Evolutionary conservation across 2,797 vertebrate genomes (phyloP).

Genomic region (Distichodus sexfasciatus): DNA sequence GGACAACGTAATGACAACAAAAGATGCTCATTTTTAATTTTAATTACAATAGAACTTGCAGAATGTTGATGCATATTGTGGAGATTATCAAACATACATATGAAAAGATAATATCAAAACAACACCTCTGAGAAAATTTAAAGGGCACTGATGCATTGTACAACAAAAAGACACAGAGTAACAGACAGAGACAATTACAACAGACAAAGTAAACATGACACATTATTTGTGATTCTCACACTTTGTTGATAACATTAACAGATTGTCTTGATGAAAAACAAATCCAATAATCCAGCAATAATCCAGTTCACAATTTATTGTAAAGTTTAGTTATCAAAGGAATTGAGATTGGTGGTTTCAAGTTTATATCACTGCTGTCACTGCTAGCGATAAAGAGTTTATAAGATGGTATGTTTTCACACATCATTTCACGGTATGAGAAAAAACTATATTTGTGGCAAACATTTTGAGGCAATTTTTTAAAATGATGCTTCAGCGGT

Average conservation of each 20-base stretch:
- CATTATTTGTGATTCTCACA: not conserved
- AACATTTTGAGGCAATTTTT: slow-evolving; percentile 6
- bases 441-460: not conserved
- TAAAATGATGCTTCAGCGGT: too few species aligned
- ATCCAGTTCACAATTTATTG: slow-evolving; percentile 13
- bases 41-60: slow-evolving; percentile 29
- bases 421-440: not conserved
- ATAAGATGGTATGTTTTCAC: not conserved
- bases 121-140: slow-evolving; percentile 37
- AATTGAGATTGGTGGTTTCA: slow-evolving; percentile 1
- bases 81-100: slow-evolving; percentile 68
- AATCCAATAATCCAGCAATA: slow-evolving; percentile 4
- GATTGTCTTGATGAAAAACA: not conserved
- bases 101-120: slow-evolving; percentile 34
- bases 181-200: not conserved
- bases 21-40: not conserved
- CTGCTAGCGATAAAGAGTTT: too few species aligned
- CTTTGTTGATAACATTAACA: not conserved
- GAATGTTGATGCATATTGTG: slow-evolving; percentile 33
- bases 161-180: not conserved
- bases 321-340: slow-evolving; percentile 14
- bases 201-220: not conserved
- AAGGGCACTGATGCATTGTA: slow-evolving; percentile 1
- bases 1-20: not conserved
- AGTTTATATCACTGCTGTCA: too few species aligned